Evolutionary conservation across 2,888 invertebrate species (phyloP), one percentile per base, ranked within the genome.

Genomic region (Euphydryas editha): DNA sequence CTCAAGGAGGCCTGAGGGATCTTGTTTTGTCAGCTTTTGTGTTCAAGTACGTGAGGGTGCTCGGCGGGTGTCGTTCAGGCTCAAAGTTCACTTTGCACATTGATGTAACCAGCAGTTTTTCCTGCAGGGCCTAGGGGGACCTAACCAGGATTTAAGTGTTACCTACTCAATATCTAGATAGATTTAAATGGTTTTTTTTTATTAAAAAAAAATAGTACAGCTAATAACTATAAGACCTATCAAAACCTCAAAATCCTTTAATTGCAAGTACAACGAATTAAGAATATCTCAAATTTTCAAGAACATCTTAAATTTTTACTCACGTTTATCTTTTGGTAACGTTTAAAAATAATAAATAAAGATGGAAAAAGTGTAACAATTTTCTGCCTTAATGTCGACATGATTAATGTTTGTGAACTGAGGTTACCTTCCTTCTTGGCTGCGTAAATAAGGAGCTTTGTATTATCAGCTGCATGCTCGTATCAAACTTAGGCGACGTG

Each of bases 21-120:
- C 62, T 64, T 72, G 70, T 72, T 68, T 57, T 72, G 72, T 68
- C 70, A 64, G 66, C 66, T 66, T 58, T 65, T 68, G 67, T 69
- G 54, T 63, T 66, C 60, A 63, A 68, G 68, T 62, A 46, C 67
- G 57, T 49, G 57, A 49, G 65, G 62, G 47, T 18, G 30, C 60
- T 63, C 42, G 61, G 17, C 36, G 61, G 65, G 65, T 65, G 55
- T 65, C 59, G 24, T 54, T 17, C 44, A 11, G 6, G 20, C 15
- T n/a, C 8, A n/a, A 20, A 7, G 30, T 17, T 39, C 46, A 21
- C 20, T 58, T 8, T 24, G 30, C 59, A 44, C 30, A 46, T 46
- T 59, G 59, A 46, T 13, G 46, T 51, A 24, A 51, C 49, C 49
- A 24, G 21, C 49, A 24, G 20, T 49, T 51, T 51, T 21, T 24